These are phyloP conservation scores for Thumatha senex DNA, from an alignment of 2,888 invertebrate species.

Conservation along the genomic window DNA sequence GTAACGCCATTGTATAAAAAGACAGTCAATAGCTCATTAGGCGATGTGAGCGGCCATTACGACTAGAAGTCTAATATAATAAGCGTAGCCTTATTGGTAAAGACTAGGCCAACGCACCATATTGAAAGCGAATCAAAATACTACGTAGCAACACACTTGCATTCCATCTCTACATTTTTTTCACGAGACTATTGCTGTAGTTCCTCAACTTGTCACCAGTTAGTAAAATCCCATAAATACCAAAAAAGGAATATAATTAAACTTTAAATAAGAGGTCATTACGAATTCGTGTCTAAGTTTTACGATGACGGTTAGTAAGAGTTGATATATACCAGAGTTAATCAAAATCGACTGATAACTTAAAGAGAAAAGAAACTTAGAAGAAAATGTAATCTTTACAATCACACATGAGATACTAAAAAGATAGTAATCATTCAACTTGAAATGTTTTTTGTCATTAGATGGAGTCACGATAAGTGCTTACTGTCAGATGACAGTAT, in stretches of 20 bases:
- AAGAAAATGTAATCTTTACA: background rate
- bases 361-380: too few species aligned
- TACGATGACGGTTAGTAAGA: too few species aligned
- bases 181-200: background rate
- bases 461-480: conserved; percentile 6
- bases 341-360: too few species aligned
- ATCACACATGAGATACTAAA: too few species aligned
- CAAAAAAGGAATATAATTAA: too few species aligned
- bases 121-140: conserved; percentile 29
- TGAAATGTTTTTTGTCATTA: conserved; percentile 5
- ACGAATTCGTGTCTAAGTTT: background rate
- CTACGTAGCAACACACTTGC: conserved; percentile 8
- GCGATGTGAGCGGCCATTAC: conserved; percentile 5
- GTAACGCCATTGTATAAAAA: conserved; percentile 22
- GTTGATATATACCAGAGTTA: too few species aligned
- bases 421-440: too few species aligned
- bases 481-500: conserved; percentile 18
- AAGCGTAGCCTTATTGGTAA: conserved; percentile 29
- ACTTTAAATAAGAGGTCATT: background rate
- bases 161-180: background rate
- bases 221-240: background rate
- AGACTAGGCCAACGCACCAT: conserved; percentile 31
- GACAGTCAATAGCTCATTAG: conserved; percentile 10
- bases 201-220: background rate
- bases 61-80: conserved; percentile 26